phyloP scores from a whole-genome alignment of 23 tunicate genomes.

The Botrylloides violaceus region DNA sequence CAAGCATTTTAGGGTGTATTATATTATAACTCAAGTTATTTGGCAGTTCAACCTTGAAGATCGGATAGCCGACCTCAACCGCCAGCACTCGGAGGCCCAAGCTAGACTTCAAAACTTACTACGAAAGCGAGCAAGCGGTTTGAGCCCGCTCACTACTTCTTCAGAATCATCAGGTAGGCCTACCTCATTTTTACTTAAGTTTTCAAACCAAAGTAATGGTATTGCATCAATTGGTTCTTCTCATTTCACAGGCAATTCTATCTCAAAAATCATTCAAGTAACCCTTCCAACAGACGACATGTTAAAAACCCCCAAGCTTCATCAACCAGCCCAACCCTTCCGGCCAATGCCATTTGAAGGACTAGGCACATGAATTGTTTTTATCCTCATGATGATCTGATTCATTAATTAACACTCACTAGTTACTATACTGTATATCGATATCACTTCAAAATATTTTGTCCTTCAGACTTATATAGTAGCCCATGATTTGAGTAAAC shows the following conservation, averaged over 20 bases:
- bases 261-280: constrained; percentile 43
- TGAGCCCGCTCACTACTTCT: not conserved
- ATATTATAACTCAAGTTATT: too few relatives aligned
- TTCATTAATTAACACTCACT: too few relatives aligned
- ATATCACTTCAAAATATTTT: too few relatives aligned
- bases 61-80: constrained; percentile 64
- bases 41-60: constrained; percentile 75
- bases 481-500: too few relatives aligned
- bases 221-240: not conserved
- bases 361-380: too few relatives aligned
- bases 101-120: constrained; percentile 64
- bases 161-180: constrained; percentile 27
- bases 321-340: constrained; percentile 18
- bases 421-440: too few relatives aligned
- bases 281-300: constrained; percentile 59
- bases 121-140: constrained; percentile 30
- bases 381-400: too few relatives aligned
- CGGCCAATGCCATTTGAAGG: not conserved
- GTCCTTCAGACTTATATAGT: too few relatives aligned
- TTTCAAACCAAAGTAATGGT: too few relatives aligned
- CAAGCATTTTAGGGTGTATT: too few relatives aligned
- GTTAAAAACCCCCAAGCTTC: constrained; percentile 51
- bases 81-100: constrained; percentile 85
- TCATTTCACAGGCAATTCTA: not conserved
- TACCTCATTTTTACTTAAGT: too few relatives aligned